Evolutionary conservation across 2,113 vertebrate species (phyloP).

Genomic region (Camelus bactrianus): DNA sequence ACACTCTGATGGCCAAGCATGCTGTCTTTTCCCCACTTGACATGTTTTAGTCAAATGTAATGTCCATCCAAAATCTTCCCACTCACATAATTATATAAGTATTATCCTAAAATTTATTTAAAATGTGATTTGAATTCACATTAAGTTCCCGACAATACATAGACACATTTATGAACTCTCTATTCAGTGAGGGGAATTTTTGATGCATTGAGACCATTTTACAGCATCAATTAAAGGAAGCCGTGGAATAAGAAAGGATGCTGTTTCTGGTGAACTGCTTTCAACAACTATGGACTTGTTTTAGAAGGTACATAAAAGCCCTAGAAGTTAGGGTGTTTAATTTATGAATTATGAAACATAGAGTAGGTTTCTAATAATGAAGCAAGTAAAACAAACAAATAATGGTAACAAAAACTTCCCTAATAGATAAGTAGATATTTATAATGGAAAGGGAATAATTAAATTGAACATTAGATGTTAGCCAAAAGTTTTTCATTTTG

Average conservation of each 20-base stretch:
- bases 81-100: not conserved
- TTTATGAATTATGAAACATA: constrained; percentile 15
- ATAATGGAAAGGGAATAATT: not conserved
- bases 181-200: not conserved
- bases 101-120: not conserved
- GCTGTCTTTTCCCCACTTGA: not conserved
- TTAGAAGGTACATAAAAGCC: not conserved
- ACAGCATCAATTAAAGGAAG: not conserved
- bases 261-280: not conserved
- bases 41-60: not conserved
- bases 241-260: not conserved
- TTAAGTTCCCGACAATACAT: not conserved
- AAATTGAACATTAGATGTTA: not conserved
- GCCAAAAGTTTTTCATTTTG: not conserved
- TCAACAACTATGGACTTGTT: not conserved
- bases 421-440: not conserved
- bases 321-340: not conserved
- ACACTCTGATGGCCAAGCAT: not conserved
- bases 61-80: not conserved
- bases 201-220: not conserved
- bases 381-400: not conserved
- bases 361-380: not conserved
- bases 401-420: not conserved
- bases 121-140: not conserved
- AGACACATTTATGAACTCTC: not conserved